Percentiles rank a stretch among this genome's conserved stretches.
phyloP scores from a whole-genome alignment of 2,888 invertebrate genomes.

The Agrochola lychnidis region DNA sequence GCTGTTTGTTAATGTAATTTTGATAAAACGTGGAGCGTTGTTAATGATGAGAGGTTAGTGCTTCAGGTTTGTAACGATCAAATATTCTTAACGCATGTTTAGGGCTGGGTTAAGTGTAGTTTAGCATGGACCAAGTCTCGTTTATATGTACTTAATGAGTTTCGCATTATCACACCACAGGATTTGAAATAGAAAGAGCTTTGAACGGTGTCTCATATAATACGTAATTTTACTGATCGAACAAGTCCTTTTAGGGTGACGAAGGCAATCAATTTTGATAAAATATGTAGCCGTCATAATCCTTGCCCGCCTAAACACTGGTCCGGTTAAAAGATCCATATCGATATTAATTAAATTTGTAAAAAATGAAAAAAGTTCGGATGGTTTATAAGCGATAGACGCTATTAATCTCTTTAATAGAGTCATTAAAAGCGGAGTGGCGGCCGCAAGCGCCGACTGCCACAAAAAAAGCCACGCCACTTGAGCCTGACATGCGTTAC shows the following conservation, averaged over 20 bases:
- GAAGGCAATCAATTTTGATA: conserved; percentile 7
- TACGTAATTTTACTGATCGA: conserved; percentile 26
- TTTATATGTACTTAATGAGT: not conserved
- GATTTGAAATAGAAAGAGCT: not conserved
- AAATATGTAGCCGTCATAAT: conserved; percentile 21
- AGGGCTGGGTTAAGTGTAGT: not conserved
- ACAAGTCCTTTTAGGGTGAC: conserved; percentile 7
- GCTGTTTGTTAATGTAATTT: conserved; percentile 69
- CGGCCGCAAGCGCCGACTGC: conserved; percentile 77
- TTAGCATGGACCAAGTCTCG: not conserved
- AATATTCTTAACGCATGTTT: conserved; percentile 29
- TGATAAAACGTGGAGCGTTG: conserved; percentile 61
- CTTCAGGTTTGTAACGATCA: conserved; percentile 33
- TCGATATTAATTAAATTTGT: conserved; percentile 89
- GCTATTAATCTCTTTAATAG: conserved; percentile 90
- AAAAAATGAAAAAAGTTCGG: conserved; percentile 80
- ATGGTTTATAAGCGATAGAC: conserved; percentile 84
- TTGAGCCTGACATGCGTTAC: conserved; percentile 69
- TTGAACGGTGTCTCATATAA: not conserved
- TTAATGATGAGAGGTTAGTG: conserved; percentile 42
- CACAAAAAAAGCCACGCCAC: conserved; percentile 70
- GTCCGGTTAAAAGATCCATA: conserved; percentile 76
- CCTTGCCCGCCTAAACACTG: conserved; percentile 60
- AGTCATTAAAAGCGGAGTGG: conserved; percentile 87
- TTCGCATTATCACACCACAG: not conserved